These are phyloP conservation scores for Carassius auratus DNA, from an alignment of 2,113 vertebrate species.

Conservation along the genomic window DNA sequence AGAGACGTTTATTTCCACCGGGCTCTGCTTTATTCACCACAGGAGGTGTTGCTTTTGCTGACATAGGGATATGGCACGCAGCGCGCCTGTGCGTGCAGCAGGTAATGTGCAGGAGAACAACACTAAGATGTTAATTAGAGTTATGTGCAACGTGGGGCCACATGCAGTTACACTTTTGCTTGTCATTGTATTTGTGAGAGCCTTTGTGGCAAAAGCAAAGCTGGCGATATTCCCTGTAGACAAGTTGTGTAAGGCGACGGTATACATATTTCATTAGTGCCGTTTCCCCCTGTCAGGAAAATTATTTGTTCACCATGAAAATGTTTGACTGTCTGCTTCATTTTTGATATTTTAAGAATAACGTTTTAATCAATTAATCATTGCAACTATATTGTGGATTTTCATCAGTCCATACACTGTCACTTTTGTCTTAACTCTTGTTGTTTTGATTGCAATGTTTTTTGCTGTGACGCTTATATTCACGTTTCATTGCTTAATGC, in stretches of 20 bases:
- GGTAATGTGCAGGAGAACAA: conserved; percentile 58
- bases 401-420: not conserved
- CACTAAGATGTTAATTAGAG: conserved; percentile 59
- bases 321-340: conserved; percentile 16
- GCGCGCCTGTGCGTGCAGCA: conserved; percentile 43
- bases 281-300: conserved; percentile 24
- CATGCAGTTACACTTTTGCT: conserved; percentile 47
- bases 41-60: conserved; percentile 55
- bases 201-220: conserved; percentile 44
- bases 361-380: conserved; percentile 1
- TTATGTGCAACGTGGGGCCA: conserved; percentile 54
- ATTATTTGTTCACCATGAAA: conserved; percentile 15
- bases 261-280: conserved; percentile 37
- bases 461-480: not conserved
- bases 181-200: conserved; percentile 43
- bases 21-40: conserved; percentile 49
- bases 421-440: not conserved
- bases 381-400: not conserved
- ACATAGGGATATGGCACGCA: conserved; percentile 42
- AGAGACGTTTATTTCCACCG: conserved; percentile 51
- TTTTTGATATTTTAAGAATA: conserved; percentile 28
- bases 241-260: not conserved
- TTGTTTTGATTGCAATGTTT: not conserved
- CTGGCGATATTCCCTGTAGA: conserved; percentile 16
- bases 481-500: conserved; percentile 53